These are phyloP conservation scores for Amphiprion percula DNA, from an alignment of 2,113 vertebrate species.

Conservation along the genomic window DNA sequence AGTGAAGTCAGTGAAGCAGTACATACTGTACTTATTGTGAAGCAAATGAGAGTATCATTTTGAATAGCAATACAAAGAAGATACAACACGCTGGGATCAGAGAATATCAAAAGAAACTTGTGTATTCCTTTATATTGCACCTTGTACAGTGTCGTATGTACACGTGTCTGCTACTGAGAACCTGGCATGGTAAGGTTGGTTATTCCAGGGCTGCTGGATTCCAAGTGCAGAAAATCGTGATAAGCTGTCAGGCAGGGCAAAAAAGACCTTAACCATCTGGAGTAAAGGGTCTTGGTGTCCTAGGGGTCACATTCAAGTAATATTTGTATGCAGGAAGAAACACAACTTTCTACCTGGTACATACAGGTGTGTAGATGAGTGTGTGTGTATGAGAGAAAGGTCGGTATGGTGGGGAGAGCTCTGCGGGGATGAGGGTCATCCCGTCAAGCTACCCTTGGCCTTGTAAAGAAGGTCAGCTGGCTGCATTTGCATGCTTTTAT, in stretches of 20 bases:
- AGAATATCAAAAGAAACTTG: not conserved
- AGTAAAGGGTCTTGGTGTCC: constrained; percentile 43
- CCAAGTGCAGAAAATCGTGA: constrained; percentile 37
- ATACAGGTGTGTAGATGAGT: not conserved
- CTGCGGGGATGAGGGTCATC: constrained; percentile 22
- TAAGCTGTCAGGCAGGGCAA: constrained; percentile 54
- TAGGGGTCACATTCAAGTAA: constrained; percentile 47
- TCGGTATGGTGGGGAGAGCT: constrained; percentile 17
- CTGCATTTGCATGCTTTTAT: constrained; percentile 50
- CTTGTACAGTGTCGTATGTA: not conserved
- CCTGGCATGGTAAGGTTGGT: constrained; percentile 42
- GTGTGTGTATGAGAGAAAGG: constrained; percentile 2
- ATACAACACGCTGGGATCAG: not conserved
- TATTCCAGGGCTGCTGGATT: constrained; percentile 43
- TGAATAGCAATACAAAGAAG: not conserved
- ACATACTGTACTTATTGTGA: too few relatives aligned
- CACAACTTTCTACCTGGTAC: constrained; percentile 18
- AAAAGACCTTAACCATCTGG: constrained; percentile 64
- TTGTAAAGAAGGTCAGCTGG: constrained; percentile 43
- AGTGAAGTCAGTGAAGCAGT: not conserved
- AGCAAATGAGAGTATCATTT: too few relatives aligned
- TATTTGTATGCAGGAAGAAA: constrained; percentile 23
- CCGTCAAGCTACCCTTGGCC: constrained; percentile 54
- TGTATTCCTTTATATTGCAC: not conserved
- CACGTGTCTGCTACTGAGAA: constrained; percentile 12